Evolutionary conservation across 2,797 vertebrate genomes (phyloP), one percentile per base, ranked within the genome.

Genomic region (Crax fasciolata): DNA sequence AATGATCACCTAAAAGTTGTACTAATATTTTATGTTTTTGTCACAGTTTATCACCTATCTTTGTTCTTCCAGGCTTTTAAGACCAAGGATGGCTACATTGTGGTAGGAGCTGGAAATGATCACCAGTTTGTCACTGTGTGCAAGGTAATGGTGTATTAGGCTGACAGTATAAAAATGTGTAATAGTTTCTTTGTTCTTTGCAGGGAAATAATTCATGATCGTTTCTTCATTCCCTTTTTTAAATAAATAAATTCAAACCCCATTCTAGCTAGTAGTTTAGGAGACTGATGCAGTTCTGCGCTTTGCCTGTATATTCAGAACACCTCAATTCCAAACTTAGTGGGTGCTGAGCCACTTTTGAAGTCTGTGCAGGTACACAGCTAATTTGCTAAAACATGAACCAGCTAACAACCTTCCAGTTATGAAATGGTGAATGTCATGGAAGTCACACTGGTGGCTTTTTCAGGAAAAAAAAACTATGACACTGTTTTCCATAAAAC

Each of bases 21-120:
- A 51, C 23, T 90, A 43, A 39, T 54, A 46, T 68, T 90, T 68
- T 68, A 57, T 76, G 52, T 30, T 87, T 66, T 70, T 51, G 30
- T 82, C 74, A 39, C 4, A 78, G 10, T 89, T 95, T 84, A n/a
- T 87, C 61, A 62, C 88, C 27, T 89, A 0, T 91, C 51, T 97
- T 91, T 97, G 11, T 96, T 97, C 89, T 97, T 98, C 66, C 97
- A 99, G 99, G 99, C 98, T 76, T 99, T 99, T 97, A 98, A 95
- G 95, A 99, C 99, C 83, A 98, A 97, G 96, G 99, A 99, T 46
- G 98, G 98, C 81, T 98, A 99, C 97, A 62, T 99, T 0, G 98
- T 99, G 41, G 98, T 99, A 41, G 99, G 98, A 84, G 98, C 99
- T 81, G 99, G 98, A 91, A 99, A 99, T 79, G 97, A 99, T 92